These are phyloP conservation scores for Caenorhabditis briggsae DNA, from an alignment of 1,140 invertebrate genomes.

Conservation along the genomic window DNA sequence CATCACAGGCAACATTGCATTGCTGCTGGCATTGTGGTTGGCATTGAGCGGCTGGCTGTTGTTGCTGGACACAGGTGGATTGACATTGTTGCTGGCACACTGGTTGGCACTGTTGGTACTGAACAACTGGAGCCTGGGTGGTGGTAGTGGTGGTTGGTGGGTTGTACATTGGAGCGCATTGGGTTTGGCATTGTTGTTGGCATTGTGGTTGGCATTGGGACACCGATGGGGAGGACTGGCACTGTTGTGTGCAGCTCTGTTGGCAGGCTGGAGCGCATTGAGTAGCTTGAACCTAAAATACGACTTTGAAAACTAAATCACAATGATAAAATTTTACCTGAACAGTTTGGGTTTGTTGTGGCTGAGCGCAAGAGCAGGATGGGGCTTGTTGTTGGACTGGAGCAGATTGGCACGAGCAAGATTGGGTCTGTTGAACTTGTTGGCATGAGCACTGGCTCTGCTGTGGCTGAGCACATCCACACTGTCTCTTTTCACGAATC, in stretches of 20 bases:
- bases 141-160: conserved; percentile 40
- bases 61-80: conserved; percentile 54
- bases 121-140: conserved; percentile 58
- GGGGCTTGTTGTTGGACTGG: conserved; percentile 54
- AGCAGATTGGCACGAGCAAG: conserved; percentile 55
- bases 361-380: conserved; percentile 61
- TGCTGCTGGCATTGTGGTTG: conserved; percentile 56
- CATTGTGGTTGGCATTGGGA: conserved; percentile 61
- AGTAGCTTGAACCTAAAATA: conserved; percentile 51
- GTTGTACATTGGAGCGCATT: conserved; percentile 54
- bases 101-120: conserved; percentile 65
- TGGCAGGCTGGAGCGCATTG: conserved; percentile 63
- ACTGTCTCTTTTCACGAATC: conserved; percentile 65
- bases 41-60: conserved; percentile 40
- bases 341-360: conserved; percentile 58
- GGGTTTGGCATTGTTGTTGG: conserved; percentile 61
- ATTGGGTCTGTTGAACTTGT: conserved; percentile 45
- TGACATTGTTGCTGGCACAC: conserved; percentile 62
- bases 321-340: conserved; percentile 47
- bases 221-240: conserved; percentile 22
- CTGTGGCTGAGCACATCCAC: conserved; percentile 61
- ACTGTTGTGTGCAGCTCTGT: conserved; percentile 60
- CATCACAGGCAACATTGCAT: conserved; percentile 49
- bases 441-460: conserved; percentile 60
- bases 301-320: background rate